These are phyloP conservation scores for Labia minor DNA, from an alignment of 2,888 invertebrate species.

Conservation along the genomic window DNA sequence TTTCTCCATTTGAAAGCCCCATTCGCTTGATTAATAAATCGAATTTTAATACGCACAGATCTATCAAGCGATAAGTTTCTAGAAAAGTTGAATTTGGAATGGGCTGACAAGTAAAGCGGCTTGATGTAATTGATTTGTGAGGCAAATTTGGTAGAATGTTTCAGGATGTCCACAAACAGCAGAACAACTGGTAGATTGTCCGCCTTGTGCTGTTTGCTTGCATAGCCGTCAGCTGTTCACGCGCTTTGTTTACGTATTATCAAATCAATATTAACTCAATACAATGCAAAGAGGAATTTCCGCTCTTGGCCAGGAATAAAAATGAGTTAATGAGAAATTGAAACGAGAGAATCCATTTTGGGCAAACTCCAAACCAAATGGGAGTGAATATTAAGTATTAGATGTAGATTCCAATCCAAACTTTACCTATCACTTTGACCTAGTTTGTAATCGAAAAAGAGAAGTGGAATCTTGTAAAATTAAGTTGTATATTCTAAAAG, in stretches of 20 bases:
- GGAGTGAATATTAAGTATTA: too few relatives aligned
- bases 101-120: not conserved
- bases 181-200: not conserved
- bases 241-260: not conserved
- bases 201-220: not conserved
- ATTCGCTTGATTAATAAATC: not conserved
- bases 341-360: too few relatives aligned
- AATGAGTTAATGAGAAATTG: not conserved
- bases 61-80: not conserved
- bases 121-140: not conserved
- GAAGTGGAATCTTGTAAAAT: too few relatives aligned
- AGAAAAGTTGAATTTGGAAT: not conserved
- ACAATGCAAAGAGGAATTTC: not conserved
- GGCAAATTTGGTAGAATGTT: constrained; percentile 3
- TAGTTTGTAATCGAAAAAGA: too few relatives aligned
- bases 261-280: not conserved
- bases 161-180: constrained; percentile 7
- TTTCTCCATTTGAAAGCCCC: not conserved
- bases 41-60: not conserved
- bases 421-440: too few relatives aligned
- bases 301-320: not conserved
- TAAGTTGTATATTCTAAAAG: too few relatives aligned
- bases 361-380: too few relatives aligned
- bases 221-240: not conserved
- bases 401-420: too few relatives aligned